Evolutionary conservation across 2,888 invertebrate species (phyloP).

Genomic region (Xestia rhomboidea): DNA sequence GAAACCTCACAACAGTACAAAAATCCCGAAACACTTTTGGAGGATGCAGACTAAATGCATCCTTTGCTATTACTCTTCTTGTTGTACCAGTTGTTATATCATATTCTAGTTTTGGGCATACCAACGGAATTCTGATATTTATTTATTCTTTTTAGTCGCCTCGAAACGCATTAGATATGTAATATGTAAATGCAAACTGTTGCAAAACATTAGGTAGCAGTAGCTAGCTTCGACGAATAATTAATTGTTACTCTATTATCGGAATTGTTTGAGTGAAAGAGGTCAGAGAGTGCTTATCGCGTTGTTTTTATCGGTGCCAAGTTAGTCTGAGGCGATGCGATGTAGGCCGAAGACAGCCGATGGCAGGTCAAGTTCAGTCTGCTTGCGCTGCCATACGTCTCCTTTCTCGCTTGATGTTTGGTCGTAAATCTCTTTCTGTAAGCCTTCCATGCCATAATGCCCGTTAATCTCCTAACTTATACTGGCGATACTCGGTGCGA

Average conservation of each 20-base stretch:
- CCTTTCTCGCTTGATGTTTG: neutral
- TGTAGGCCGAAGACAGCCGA: conserved; percentile 69
- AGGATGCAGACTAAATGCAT: neutral
- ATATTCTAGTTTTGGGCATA: conserved; percentile 4
- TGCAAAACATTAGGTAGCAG: neutral
- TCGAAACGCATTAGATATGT: neutral
- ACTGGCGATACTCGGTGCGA: no score
- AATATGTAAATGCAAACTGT: conserved; percentile 13
- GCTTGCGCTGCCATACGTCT: conserved; percentile 45
- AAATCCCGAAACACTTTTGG: neutral
- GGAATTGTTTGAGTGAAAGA: conserved; percentile 54
- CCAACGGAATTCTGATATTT: neutral
- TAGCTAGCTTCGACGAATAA: conserved; percentile 2
- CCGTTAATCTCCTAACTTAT: conserved; percentile 10
- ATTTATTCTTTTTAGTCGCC: conserved; percentile 5
- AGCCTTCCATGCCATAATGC: neutral
- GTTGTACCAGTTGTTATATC: neutral
- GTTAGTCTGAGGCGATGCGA: conserved; percentile 66
- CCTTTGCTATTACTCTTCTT: neutral
- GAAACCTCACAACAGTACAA: neutral
- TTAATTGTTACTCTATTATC: conserved; percentile 31
- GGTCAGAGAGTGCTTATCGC: conserved; percentile 65
- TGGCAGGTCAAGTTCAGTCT: conserved; percentile 79
- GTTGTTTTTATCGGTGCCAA: conserved; percentile 71
- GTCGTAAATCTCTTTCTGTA: neutral